Percentiles rank a stretch among this genome's conserved stretches.
Conservation (phyloP, 2,113 vertebrate genomes). For the Corvus hawaiiensis region DNA sequence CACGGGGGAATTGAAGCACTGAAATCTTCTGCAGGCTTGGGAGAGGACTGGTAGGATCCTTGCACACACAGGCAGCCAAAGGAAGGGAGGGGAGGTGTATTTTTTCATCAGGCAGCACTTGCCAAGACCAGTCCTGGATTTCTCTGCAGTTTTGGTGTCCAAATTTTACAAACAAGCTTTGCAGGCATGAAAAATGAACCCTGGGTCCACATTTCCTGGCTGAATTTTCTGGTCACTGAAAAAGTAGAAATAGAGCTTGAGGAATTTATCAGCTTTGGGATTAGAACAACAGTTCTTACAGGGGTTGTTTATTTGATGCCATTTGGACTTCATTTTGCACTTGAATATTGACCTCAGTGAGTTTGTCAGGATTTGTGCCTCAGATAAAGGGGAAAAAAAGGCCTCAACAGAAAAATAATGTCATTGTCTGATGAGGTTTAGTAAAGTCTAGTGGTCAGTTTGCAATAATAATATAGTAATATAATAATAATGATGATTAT, state of each 20-base stretch:
- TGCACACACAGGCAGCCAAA: neutral
- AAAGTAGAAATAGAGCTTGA: neutral
- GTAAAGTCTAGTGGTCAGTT: neutral
- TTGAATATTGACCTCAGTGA: neutral
- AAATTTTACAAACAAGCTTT: neutral
- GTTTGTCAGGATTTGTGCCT: neutral
- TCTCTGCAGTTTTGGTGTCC: neutral
- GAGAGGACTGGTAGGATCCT: neutral
- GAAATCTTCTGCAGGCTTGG: neutral
- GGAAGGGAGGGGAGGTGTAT: neutral
- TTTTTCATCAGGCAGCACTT: neutral
- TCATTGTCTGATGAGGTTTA: neutral
- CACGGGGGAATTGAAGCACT: neutral
- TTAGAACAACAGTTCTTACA: neutral
- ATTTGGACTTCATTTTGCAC: neutral
- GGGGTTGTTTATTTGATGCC: neutral
- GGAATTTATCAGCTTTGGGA: neutral
- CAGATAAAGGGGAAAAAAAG: neutral
- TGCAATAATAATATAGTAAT: neutral
- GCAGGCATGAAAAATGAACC: neutral
- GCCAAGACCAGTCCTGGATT: neutral
- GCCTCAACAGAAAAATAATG: neutral
- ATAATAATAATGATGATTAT: no score
- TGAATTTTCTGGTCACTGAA: neutral
- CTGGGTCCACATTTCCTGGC: neutral